Percentiles rank a stretch among this genome's conserved stretches.
phyloP scores from a whole-genome alignment of 2,888 invertebrate species.

The Drosophila niveifrons region DNA sequence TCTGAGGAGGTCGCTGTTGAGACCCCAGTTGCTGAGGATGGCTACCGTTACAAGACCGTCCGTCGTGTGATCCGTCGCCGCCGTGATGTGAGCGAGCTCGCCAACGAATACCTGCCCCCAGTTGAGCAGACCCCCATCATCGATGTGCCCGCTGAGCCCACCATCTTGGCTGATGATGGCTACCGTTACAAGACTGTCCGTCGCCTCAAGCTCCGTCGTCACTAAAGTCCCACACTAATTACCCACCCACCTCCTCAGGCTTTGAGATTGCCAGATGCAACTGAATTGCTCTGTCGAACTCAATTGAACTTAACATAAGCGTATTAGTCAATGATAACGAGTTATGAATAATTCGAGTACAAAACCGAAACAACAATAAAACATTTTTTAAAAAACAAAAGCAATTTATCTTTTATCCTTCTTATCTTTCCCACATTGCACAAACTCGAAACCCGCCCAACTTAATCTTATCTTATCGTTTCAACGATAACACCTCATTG shows the following conservation, averaged over 20 bases:
- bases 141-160: conserved; percentile 42
- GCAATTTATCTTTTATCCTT: not conserved
- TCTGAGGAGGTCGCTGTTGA: conserved; percentile 10
- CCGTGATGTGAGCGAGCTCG: conserved; percentile 63
- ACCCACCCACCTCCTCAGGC: conserved; percentile 33
- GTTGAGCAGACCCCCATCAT: conserved; percentile 25
- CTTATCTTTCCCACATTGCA: conserved; percentile 28
- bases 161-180: conserved; percentile 57
- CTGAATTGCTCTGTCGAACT: conserved; percentile 36
- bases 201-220: conserved; percentile 31
- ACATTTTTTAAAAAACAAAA: conserved; percentile 48
- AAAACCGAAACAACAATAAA: conserved; percentile 69
- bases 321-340: conserved; percentile 76
- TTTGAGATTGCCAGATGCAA: conserved; percentile 46
- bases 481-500: conserved; percentile 36
- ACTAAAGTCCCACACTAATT: not conserved
- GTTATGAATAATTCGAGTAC: conserved; percentile 73
- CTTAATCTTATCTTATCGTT: conserved; percentile 53
- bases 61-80: conserved; percentile 73
- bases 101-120: conserved; percentile 18
- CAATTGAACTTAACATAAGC: conserved; percentile 64
- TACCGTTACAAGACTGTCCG: conserved; percentile 58
- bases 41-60: conserved; percentile 75
- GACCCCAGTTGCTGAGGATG: conserved; percentile 62
- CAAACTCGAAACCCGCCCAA: conserved; percentile 37